These are phyloP conservation scores for Cichladusa arquata DNA, from an alignment of 2,113 vertebrate genomes.

Conservation along the genomic window DNA sequence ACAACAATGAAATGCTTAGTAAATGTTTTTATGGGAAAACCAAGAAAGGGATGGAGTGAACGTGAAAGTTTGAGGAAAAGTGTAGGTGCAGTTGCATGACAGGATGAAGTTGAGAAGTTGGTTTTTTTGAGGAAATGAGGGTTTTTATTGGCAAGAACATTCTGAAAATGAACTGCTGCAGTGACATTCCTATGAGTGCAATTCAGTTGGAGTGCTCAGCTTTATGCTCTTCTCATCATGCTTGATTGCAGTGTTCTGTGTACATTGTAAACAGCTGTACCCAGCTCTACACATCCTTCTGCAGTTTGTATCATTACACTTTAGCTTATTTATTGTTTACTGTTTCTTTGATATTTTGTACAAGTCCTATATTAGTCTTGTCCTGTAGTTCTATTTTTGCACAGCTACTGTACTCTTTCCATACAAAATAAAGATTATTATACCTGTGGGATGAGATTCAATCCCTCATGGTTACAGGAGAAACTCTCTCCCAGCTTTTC, in stretches of 20 bases:
- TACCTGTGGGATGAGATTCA: not conserved
- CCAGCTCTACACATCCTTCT: conserved; percentile 4
- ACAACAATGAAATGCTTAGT: conserved; percentile 44
- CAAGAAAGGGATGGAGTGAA: conserved; percentile 13
- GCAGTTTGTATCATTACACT: conserved; percentile 54
- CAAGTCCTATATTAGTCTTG: conserved; percentile 87
- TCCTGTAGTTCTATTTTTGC: conserved; percentile 92
- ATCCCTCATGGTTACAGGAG: not conserved
- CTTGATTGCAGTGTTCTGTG: not conserved
- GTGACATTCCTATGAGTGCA: conserved; percentile 6
- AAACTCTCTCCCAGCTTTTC: not conserved
- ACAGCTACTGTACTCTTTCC: conserved; percentile 87
- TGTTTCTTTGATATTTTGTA: conserved; percentile 85
- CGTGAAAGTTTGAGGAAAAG: conserved; percentile 9
- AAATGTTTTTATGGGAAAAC: conserved; percentile 59
- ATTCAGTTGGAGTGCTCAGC: not conserved
- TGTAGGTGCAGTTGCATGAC: not conserved
- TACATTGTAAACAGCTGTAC: conserved; percentile 33
- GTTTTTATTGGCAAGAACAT: conserved; percentile 48
- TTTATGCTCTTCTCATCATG: not conserved
- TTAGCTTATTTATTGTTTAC: conserved; percentile 91
- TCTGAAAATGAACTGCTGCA: not conserved
- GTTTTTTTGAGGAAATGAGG: not conserved
- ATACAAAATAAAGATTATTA: conserved; percentile 76
- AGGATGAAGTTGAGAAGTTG: conserved; percentile 21